Base-by-base conservation (phyloP, 2,113 vertebrate species). In the Lipotes vexillifer region DNA sequence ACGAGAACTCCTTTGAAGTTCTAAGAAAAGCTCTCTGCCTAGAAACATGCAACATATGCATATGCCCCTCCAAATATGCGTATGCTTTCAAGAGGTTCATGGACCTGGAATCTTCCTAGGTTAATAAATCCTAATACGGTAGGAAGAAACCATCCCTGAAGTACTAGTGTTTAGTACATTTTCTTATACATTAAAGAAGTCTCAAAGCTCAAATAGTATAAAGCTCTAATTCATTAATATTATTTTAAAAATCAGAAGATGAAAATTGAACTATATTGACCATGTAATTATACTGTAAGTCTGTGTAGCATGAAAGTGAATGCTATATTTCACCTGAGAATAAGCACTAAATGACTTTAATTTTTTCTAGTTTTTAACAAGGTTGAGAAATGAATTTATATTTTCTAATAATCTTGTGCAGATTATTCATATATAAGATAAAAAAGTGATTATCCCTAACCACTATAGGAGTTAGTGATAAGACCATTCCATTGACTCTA, bases 161-260 rank as follows among this genome's bases (percentile, higher is more conserved):
- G 88, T 84, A 57, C 8, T 90, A 20, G 20, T 52, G 29, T 52
- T 85, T 59, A n/a, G 29, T 69, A 57, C 4, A 81, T 63, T 96
- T 72, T 77, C 44, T 72, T 20, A 68, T 85, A 84, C 20, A 59
- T 71, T 95, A n/a, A 84, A 83, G 63, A 72, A 95, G 46, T 14
- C 33, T 92, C 80, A 83, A 90, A 94, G 29, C 44, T 71, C 49
- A 93, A 59, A 57, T 90, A 61, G 46, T 52, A 81, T 81, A 84
- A 96, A 71, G 11, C 29, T 74, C n/a, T 61, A 61, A 88, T 88
- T 95, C n/a, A 66, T 90, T 94, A 80, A 69, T 90, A 55, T 80
- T 69, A 74, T 95, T 88, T 93, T 36, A 59, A 96, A 93, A 96
- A 36, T 85, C 59, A 78, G 52, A 94, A 92, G 65, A 71, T 94